A percentile compares a stretch with the other conserved stretches of the same genome.
These are phyloP conservation scores for Sminthurinus aureus DNA, from an alignment of 2,888 invertebrate species.

Conservation along the genomic window DNA sequence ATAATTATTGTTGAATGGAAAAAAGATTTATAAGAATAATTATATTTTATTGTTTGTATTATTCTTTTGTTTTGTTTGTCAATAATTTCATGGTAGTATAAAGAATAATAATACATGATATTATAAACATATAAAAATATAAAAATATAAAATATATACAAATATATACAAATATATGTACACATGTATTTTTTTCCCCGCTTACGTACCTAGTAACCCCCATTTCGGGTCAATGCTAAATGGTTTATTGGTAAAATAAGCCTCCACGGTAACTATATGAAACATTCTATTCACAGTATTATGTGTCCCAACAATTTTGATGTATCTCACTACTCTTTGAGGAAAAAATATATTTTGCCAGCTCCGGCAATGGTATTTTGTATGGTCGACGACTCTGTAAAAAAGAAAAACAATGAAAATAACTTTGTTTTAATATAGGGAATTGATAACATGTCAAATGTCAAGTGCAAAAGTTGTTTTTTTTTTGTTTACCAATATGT, in stretches of 20 bases:
- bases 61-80: neutral
- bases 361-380: constrained; percentile 90
- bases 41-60: neutral
- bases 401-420: neutral
- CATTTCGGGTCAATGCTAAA: constrained; percentile 74
- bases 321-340: constrained; percentile 76
- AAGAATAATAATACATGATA: too few species aligned
- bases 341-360: constrained; percentile 96
- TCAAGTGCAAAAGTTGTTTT: too few species aligned
- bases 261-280: constrained; percentile 92
- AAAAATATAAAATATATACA: too few species aligned
- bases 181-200: too few species aligned
- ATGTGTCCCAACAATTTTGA: constrained; percentile 76
- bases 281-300: constrained; percentile 95
- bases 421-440: too few species aligned
- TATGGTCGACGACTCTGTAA: constrained; percentile 85
- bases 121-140: too few species aligned
- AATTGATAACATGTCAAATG: too few species aligned
- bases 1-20: constrained; percentile 8
- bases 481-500: too few species aligned
- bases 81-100: too few species aligned
- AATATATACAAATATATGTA: too few species aligned
- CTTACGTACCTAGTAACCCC: constrained; percentile 70
- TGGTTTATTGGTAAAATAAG: constrained; percentile 77
- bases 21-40: neutral